Evolutionary conservation across 2,113 vertebrate genomes (phyloP), one percentile per base, ranked within the genome.

Genomic region (Alexandromys fortis): DNA sequence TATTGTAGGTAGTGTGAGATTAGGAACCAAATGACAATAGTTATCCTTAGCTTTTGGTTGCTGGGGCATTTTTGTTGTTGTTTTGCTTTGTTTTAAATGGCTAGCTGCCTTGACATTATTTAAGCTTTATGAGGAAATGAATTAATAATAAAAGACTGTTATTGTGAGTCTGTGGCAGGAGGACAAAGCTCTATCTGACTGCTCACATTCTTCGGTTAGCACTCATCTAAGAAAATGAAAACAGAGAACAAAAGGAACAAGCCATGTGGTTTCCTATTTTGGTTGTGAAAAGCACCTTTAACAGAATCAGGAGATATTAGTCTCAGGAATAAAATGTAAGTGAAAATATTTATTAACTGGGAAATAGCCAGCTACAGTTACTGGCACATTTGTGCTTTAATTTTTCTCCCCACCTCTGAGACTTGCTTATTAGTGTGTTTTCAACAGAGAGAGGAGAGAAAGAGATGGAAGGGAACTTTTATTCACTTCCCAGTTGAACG

Each of bases 51-150:
- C 97, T 95, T 70, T 86, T 81, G 73, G 94, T 98, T 94, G 91
- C 95, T 24, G 90, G 92, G 24, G 30, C 5, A 33, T 85, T 96
- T 86, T 42, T 38, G 55, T 42, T 83, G 55, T 42, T 90, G 42
- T 65, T 78, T 90, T 49, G 63, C 63, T 78, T 35, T 67, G 61
- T 75, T 90, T 93, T 77, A 83, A 89, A 61, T 96, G 96, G 77
- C 94, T 35, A 61, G 83, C 35, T 91, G 83, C 68, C 91, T 91
- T 87, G 92, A 61, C 86, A 65, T 73, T 96, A 94, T 86, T 95
- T 93, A 92, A 96, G 92, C 92, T 98, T 98, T 98, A 96, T 94
- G 90, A 86, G 96, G 89, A 96, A 95, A 92, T 93, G 92, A 90
- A 94, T 95, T 95, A 97, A 94, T 78, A 95, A 77, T 95, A 92